Evolutionary conservation across 2,113 vertebrate species (phyloP), one percentile per base, ranked within the genome.

Genomic region (Atrichornis clamosus): DNA sequence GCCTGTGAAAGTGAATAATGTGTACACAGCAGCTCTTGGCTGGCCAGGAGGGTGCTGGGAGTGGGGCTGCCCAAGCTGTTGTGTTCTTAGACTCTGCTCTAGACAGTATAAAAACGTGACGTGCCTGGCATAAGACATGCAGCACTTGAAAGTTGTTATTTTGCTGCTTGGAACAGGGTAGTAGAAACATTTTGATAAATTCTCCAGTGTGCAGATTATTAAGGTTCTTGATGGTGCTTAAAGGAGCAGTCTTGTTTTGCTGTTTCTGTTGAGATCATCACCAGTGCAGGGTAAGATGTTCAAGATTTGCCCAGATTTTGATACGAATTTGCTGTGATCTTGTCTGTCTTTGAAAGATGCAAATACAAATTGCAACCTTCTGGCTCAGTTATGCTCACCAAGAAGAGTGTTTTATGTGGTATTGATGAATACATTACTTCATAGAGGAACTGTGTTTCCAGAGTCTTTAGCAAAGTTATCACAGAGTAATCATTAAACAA

Each of bases 131-230:
- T 86, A 82, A 94, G 64, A 49, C 63, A 28, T 47, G 70, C 89
- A 74, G 55, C 41, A 6, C 67, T 86, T 93, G 63, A 84, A 95
- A 76, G 80, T 80, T 87, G 81, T 93, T 46, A 58, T 81, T 93
- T 96, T 91, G 65, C 90, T 93, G 27, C 84, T 91, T 94, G 94
- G 79, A 91, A 69, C 30, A 42, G 52, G 47, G 79, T 73, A 41
- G 14, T 90, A 47, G 96, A 97, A 97, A 96, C 59, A 85, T 82
- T 69, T 85, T 75, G 62, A 96, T 95, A 95, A 95, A 76, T 95
- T 85, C 59, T 90, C 10, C 33, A 64, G 14, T 32, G n/a, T 70
- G 67, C 79, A 81, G 41, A 63, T 89, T 83, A 44, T 85, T 86
- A 75, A 80, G 42, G 27, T 53, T 93, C 62, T 77, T 92, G 86